Percentiles rank a stretch among this genome's conserved stretches.
Evolutionary conservation across 2,888 invertebrate genomes (phyloP).

Genomic region (Drosophila cognata): DNA sequence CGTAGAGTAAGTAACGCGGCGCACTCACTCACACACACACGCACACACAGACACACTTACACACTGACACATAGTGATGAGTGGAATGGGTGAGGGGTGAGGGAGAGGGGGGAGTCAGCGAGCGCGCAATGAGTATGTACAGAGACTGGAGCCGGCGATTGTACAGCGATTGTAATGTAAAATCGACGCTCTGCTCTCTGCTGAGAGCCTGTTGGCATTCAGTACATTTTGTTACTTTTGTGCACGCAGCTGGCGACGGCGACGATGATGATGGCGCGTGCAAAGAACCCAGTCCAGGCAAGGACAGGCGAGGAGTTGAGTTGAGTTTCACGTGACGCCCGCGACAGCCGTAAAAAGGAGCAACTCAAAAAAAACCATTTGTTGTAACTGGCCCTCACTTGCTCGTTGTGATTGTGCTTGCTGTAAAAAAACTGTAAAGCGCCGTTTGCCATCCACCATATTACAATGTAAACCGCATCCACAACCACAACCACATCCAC

Average conservation of each 20-base stretch:
- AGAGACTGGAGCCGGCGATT: constrained; percentile 62
- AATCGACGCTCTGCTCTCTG: constrained; percentile 66
- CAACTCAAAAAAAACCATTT: constrained; percentile 6
- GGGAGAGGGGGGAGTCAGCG: constrained; percentile 30
- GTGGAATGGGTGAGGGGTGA: constrained; percentile 4
- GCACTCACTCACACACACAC: constrained; percentile 42
- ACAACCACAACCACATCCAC: constrained; percentile 40
- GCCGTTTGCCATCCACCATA: constrained; percentile 30
- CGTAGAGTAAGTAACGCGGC: constrained; percentile 58
- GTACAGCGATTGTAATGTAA: constrained; percentile 84
- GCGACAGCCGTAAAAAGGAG: constrained; percentile 33
- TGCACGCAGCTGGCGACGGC: constrained; percentile 74
- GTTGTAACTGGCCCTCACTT: constrained; percentile 18
- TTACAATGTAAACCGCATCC: neutral
- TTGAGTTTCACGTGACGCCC: neutral
- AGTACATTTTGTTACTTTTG: constrained; percentile 85
- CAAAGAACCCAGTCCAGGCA: constrained; percentile 28
- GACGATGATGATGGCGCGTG: constrained; percentile 36
- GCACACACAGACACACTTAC: constrained; percentile 24
- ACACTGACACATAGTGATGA: constrained; percentile 25
- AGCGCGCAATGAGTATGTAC: constrained; percentile 77
- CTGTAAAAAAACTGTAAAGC: constrained; percentile 56
- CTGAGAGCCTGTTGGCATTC: constrained; percentile 85
- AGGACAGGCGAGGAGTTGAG: constrained; percentile 26
- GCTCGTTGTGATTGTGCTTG: constrained; percentile 34